phyloP scores from a whole-genome alignment of 2,888 invertebrate genomes.

The Pandemis cinnamomeana region DNA sequence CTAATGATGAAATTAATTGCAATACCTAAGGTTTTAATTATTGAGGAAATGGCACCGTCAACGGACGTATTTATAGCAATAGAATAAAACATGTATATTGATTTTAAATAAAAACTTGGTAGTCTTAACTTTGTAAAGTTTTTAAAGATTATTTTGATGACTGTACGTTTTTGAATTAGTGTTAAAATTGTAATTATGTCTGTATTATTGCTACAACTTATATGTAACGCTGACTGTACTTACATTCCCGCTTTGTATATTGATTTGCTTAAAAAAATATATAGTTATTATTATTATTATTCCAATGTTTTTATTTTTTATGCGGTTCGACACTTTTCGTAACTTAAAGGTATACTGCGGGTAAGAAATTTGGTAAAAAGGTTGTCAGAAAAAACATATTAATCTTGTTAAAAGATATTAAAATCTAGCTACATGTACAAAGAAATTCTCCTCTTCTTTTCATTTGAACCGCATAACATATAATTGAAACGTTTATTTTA shows the following conservation, averaged over 20 bases:
- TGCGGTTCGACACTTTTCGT: not conserved
- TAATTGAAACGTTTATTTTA: not conserved
- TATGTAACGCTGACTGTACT: constrained; percentile 15
- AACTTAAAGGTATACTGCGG: not conserved
- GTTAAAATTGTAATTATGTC: constrained; percentile 32
- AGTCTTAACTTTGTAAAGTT: not conserved
- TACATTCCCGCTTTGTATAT: constrained; percentile 21
- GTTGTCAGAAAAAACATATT: not conserved
- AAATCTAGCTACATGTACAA: not conserved
- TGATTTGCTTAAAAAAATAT: not conserved
- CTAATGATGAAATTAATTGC: constrained; percentile 12
- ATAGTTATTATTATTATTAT: not conserved
- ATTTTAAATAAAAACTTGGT: not conserved
- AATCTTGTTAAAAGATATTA: not conserved
- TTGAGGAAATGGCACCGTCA: not conserved
- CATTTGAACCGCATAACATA: not conserved
- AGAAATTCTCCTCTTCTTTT: not conserved
- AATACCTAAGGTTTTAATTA: constrained; percentile 9
- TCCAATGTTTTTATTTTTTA: not conserved
- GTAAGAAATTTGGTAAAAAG: too few species aligned
- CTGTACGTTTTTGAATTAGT: constrained; percentile 14
- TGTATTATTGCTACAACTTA: constrained; percentile 30
- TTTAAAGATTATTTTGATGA: not conserved
- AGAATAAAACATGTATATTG: constrained; percentile 3
- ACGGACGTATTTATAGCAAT: constrained; percentile 1